Conservation (phyloP, 2,888 invertebrate species). For the Corbicula japonica region DNA sequence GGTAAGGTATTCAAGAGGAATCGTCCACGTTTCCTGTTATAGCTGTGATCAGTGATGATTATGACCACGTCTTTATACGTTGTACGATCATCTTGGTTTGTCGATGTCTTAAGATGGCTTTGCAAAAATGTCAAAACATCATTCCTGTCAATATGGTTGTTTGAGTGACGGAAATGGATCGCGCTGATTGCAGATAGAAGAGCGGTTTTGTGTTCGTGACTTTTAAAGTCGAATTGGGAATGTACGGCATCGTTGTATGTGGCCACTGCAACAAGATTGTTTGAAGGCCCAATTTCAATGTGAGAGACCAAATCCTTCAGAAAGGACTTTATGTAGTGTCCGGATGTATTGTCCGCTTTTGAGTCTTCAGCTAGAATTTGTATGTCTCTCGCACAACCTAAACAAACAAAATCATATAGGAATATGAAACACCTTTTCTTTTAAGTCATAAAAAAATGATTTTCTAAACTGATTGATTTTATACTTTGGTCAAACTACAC, state of each 20-base stretch:
- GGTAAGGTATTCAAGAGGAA: background rate
- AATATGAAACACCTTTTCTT: too few species aligned
- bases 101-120: conserved; percentile 9
- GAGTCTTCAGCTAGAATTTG: conserved; percentile 34
- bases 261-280: conserved; percentile 21
- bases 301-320: conserved; percentile 14
- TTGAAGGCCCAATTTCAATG: conserved; percentile 8
- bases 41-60: conserved; percentile 32
- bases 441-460: too few species aligned
- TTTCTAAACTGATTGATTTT: too few species aligned
- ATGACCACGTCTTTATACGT: conserved; percentile 32
- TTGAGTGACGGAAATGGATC: background rate
- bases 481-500: too few species aligned
- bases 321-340: conserved; percentile 2
- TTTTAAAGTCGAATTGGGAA: background rate
- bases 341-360: background rate
- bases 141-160: background rate
- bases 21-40: background rate
- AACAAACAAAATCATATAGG: too few species aligned
- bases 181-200: background rate
- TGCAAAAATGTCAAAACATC: conserved; percentile 27
- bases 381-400: conserved; percentile 30
- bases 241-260: background rate
- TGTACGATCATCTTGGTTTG: conserved; percentile 22
- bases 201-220: background rate